These are phyloP conservation scores for Thalassaphorura encarpata DNA, from an alignment of 1,140 invertebrate genomes.

Conservation along the genomic window DNA sequence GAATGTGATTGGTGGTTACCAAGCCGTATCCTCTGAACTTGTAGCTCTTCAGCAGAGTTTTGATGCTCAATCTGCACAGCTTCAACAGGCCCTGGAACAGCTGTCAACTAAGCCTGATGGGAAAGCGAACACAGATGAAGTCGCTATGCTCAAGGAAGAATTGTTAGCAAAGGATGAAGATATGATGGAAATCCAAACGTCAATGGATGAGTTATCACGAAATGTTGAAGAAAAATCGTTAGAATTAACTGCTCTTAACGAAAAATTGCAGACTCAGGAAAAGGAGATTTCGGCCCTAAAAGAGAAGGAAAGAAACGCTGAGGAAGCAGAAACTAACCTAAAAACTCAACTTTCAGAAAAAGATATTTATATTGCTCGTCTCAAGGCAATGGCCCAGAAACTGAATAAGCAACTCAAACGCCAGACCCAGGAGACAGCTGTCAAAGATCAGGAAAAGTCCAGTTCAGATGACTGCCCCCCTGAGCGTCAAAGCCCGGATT, in stretches of 20 bases:
- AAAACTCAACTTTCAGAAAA: no score
- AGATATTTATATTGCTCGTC: background rate
- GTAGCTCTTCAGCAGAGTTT: background rate
- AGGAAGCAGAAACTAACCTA: background rate
- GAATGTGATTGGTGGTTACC: slow-evolving; percentile 1
- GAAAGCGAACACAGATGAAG: background rate
- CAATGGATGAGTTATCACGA: background rate
- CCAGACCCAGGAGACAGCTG: background rate
- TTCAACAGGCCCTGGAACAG: no score
- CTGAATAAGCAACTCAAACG: background rate
- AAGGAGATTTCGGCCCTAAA: no score
- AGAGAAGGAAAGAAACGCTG: background rate
- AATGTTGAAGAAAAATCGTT: no score
- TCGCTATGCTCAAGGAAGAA: background rate
- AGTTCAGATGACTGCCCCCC: no score
- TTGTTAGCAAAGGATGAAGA: slow-evolving; percentile 2
- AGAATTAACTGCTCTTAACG: no score
- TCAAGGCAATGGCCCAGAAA: background rate
- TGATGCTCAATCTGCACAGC: background rate
- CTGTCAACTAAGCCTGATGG: background rate
- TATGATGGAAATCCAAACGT: background rate
- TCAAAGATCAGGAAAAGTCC: background rate
- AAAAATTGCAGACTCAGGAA: no score
- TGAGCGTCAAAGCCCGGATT: no score
- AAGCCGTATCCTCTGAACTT: background rate